Percentiles rank a stretch among this genome's conserved stretches.
Evolutionary conservation across 1,140 invertebrate species (phyloP).

Genomic region (Metopolophium dirhodum): DNA sequence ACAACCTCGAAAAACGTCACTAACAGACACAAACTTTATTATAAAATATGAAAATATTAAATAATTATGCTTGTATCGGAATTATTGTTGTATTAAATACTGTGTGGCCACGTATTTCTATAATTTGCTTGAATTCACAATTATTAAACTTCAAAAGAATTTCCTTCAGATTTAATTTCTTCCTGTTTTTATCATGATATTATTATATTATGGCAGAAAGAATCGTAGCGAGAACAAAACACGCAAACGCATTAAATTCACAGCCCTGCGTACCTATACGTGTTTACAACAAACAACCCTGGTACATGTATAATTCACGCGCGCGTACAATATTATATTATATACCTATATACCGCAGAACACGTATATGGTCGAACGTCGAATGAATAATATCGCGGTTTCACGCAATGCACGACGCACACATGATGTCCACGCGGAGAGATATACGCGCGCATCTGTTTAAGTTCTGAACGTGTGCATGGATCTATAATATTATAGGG

Average conservation of each 20-base stretch:
- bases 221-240: background rate
- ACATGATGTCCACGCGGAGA: background rate
- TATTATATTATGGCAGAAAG: background rate
- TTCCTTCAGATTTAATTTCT: background rate
- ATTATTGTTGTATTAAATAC: background rate
- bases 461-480: background rate
- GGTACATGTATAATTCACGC: background rate
- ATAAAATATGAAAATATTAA: no score
- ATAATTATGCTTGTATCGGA: background rate
- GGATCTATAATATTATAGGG: background rate
- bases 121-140: background rate
- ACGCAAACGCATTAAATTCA: background rate
- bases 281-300: background rate
- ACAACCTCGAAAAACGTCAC: no score
- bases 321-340: no score
- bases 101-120: no score
- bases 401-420: background rate
- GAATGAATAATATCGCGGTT: background rate
- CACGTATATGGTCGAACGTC: background rate
- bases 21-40: no score
- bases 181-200: no score
- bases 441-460: background rate
- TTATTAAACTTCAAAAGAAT: background rate
- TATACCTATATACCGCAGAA: background rate
- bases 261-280: background rate